Evolutionary conservation across 1,140 invertebrate species (phyloP).

Genomic region (Heliconius melpomene): DNA sequence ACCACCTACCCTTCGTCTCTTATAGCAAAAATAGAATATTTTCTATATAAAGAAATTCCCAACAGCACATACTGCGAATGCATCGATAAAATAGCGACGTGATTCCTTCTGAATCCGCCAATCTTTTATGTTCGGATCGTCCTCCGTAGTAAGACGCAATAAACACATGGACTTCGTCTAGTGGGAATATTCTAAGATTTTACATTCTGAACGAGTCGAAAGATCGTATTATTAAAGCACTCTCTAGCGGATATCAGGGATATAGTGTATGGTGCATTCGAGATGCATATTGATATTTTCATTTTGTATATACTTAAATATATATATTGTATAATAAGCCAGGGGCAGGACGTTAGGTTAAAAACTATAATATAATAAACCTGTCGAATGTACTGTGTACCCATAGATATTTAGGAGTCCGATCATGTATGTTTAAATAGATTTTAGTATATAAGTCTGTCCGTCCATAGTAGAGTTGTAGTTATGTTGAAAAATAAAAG

Average conservation of each 20-base stretch:
- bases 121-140: constrained; percentile 67
- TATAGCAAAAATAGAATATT: background rate
- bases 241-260: constrained; percentile 46
- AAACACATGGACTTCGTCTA: constrained; percentile 66
- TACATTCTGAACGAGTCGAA: constrained; percentile 61
- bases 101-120: constrained; percentile 64
- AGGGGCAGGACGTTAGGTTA: too few relatives aligned
- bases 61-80: constrained; percentile 32
- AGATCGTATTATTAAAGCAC: constrained; percentile 65
- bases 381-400: background rate
- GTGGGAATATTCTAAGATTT: constrained; percentile 60
- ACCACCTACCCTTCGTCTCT: background rate
- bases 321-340: background rate
- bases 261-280: constrained; percentile 38
- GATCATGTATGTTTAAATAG: background rate
- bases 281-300: constrained; percentile 5
- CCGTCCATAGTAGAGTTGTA: background rate
- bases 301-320: background rate
- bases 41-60: constrained; percentile 20
- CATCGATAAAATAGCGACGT: constrained; percentile 72
- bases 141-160: constrained; percentile 52
- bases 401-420: background rate
- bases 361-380: background rate
- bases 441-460: background rate
- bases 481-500: constrained; percentile 31